Base-by-base conservation (phyloP, 1,140 invertebrate genomes). In the Laodelphax striatellus region DNA sequence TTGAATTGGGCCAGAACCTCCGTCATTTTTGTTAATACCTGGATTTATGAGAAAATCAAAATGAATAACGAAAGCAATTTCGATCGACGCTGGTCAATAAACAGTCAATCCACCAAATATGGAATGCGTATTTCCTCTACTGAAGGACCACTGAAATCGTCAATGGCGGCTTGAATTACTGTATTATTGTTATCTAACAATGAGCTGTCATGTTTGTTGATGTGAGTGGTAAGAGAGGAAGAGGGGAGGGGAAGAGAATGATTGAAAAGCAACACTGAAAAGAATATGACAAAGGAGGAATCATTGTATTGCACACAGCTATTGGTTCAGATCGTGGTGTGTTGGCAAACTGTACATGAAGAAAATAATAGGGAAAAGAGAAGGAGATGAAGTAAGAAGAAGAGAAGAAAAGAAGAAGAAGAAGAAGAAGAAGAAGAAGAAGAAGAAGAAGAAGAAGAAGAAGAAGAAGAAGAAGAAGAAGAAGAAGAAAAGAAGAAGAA, bases 71-170 rank as follows among this genome's bases (percentile, higher is more conserved):
- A 4, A 28, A 4, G 24, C 2, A 28, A 28, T 28, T 28, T 28
- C 6, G 6, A 28, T 28, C 6, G 24, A 28, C 24, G 24, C 24
- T 38, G 34, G 34, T 38, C 34, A 38, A 3, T 1, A 38, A 38
- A 11, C 4, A 38, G 10, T 38, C 34, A 38, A 38, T 38, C 28
- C 34, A 73, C 73, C 70, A 72, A 19, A 1, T 46, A 31, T 8
- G 8, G 17, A 52, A 10, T 21, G 19, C 17, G 3, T 50, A 16
- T 19, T 17, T 21, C n/a, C n/a, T n/a, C n/a, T 9, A 16, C 46
- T 52, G 46, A n/a, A 52, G 34, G 10, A 38, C 34, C 10, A 38
- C 34, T 38, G 34, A 38, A 11, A 38, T 38, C 8, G 34, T 38
- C 10, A 38, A 38, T 38, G 34, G 11, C 34, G 11, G 34, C 34